Percentiles rank a stretch among this genome's conserved stretches.
Evolutionary conservation across 1,140 invertebrate species (phyloP).

Genomic region (Neodiprion pinetum): DNA sequence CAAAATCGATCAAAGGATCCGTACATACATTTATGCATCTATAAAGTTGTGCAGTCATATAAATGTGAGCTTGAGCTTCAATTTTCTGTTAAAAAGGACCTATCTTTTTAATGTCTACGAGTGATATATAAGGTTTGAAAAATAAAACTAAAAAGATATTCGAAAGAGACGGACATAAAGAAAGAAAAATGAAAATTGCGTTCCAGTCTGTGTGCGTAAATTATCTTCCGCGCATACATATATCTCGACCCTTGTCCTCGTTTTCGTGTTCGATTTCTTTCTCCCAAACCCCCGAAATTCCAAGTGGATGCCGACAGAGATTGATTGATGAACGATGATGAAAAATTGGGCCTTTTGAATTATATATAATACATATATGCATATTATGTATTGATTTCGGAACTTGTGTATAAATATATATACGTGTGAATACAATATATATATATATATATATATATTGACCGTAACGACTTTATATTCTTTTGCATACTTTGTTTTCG

Average conservation of each 20-base stretch:
- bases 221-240: too few relatives aligned
- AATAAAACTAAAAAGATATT: not conserved
- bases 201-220: too few relatives aligned
- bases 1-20: not conserved
- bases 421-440: constrained; percentile 8
- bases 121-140: not conserved
- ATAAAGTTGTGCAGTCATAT: not conserved
- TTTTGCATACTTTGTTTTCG: constrained; percentile 14
- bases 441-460: too few relatives aligned
- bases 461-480: too few relatives aligned
- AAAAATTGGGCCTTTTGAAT: constrained; percentile 22
- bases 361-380: constrained; percentile 22
- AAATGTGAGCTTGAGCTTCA: not conserved
- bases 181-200: not conserved
- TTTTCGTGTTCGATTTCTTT: too few relatives aligned
- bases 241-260: too few relatives aligned
- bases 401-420: constrained; percentile 13
- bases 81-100: not conserved
- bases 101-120: not conserved
- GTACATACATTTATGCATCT: not conserved
- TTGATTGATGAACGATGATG: constrained; percentile 2
- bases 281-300: not conserved
- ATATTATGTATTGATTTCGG: constrained; percentile 15
- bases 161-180: not conserved
- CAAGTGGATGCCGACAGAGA: not conserved